Conservation (phyloP, 2,113 vertebrate species). For the Scopus umbretta region DNA sequence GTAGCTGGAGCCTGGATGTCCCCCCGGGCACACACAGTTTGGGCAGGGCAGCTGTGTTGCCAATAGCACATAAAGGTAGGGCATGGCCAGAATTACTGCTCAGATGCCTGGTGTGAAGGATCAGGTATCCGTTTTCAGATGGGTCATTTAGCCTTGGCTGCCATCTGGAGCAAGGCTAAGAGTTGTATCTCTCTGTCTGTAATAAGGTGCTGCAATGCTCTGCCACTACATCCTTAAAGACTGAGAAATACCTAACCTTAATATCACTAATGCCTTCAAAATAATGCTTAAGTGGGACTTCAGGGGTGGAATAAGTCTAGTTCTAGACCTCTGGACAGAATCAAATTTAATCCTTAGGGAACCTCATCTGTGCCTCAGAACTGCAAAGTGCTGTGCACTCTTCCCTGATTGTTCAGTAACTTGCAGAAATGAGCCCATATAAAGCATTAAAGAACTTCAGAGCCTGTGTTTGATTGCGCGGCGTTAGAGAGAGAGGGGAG, state of each 20-base stretch:
- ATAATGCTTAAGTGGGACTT: neutral
- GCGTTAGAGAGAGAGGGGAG: neutral
- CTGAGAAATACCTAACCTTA: neutral
- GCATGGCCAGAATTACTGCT: neutral
- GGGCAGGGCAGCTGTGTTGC: neutral
- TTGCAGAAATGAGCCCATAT: constrained; percentile 31
- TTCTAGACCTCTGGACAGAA: neutral
- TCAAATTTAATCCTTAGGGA: constrained; percentile 52
- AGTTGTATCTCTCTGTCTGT: neutral
- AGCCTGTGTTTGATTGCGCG: neutral
- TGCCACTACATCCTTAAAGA: neutral
- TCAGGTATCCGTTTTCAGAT: neutral
- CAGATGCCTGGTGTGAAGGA: neutral
- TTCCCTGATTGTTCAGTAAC: constrained; percentile 18
- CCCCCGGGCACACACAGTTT: neutral
- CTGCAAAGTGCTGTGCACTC: constrained; percentile 26
- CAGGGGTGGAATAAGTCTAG: neutral
- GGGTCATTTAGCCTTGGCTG: neutral
- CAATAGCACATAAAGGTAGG: neutral
- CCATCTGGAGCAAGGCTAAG: neutral
- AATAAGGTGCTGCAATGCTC: neutral
- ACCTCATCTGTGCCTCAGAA: constrained; percentile 23
- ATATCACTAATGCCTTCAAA: constrained; percentile 21
- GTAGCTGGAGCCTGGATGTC: neutral
- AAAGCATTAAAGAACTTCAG: constrained; percentile 36